Conservation (phyloP, 2,113 vertebrate species). For the Rhinopomastus cyanomelas region DNA sequence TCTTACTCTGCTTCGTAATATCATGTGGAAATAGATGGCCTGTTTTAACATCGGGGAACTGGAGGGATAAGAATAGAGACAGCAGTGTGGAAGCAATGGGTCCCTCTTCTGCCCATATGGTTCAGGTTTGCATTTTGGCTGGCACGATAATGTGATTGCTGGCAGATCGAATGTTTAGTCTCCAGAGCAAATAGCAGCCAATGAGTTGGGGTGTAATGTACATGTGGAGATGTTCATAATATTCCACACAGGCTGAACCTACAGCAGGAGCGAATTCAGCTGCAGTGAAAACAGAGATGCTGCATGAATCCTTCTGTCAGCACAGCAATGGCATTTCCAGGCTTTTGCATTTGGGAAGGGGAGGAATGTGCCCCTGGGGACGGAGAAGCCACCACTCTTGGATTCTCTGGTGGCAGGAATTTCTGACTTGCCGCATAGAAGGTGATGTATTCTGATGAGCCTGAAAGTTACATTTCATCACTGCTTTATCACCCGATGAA, state of each 20-base stretch:
- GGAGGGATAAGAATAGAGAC: slow-evolving; percentile 36
- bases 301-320: slow-evolving; percentile 71
- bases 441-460: slow-evolving; percentile 61
- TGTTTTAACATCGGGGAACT: slow-evolving; percentile 50
- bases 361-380: slow-evolving; percentile 52
- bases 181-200: slow-evolving; percentile 75
- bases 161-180: slow-evolving; percentile 76
- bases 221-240: slow-evolving; percentile 70
- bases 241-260: slow-evolving; percentile 69
- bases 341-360: slow-evolving; percentile 50
- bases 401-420: slow-evolving; percentile 47
- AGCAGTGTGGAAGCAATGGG: slow-evolving; percentile 59
- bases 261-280: slow-evolving; percentile 62
- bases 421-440: slow-evolving; percentile 46
- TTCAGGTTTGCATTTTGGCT: slow-evolving; percentile 79
- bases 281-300: slow-evolving; percentile 70
- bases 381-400: not conserved
- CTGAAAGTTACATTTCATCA: slow-evolving; percentile 66
- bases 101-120: slow-evolving; percentile 76
- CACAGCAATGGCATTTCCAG: slow-evolving; percentile 64
- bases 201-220: slow-evolving; percentile 73
- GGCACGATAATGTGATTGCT: slow-evolving; percentile 74
- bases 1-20: slow-evolving; percentile 6
- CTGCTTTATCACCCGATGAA: slow-evolving; percentile 64
- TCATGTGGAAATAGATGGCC: slow-evolving; percentile 58